Evolutionary conservation across 2,797 vertebrate genomes (phyloP).

Genomic region (Echiichthys vipera): DNA sequence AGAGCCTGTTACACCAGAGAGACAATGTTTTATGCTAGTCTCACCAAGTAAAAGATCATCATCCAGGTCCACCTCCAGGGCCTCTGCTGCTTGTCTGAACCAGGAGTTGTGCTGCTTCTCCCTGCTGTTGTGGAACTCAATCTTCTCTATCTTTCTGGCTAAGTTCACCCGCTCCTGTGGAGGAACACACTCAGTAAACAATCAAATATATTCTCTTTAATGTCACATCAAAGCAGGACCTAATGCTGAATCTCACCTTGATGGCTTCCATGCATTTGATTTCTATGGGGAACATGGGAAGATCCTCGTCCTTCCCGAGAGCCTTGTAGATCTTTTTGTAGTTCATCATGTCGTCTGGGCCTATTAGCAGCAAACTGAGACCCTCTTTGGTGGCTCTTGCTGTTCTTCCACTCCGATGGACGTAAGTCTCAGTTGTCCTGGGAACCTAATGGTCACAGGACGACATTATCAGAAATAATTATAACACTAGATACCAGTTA

Average conservation of each 20-base stretch:
- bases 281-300: slow-evolving; percentile 92
- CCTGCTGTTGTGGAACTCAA: slow-evolving; percentile 91
- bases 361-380: slow-evolving; percentile 92
- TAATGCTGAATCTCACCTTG: slow-evolving; percentile 84
- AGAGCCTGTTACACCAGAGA: not conserved
- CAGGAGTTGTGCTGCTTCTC: slow-evolving; percentile 95
- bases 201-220: not conserved
- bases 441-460: slow-evolving; percentile 86
- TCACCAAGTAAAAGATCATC: slow-evolving; percentile 91
- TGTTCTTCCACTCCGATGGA: slow-evolving; percentile 95
- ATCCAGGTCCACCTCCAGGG: slow-evolving; percentile 93
- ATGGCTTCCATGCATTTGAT: slow-evolving; percentile 89
- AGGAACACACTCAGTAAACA: slow-evolving; percentile 18
- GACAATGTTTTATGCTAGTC: not conserved
- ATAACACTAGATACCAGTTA: too few species aligned
- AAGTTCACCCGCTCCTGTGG: slow-evolving; percentile 91
- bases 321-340: slow-evolving; percentile 94
- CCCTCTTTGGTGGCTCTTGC: slow-evolving; percentile 93
- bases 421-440: slow-evolving; percentile 94
- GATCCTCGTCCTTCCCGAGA: slow-evolving; percentile 91
- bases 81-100: slow-evolving; percentile 93
- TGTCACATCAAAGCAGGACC: not conserved
- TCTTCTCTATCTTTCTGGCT: slow-evolving; percentile 93
- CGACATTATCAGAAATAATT: not conserved
- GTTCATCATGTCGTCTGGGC: slow-evolving; percentile 93